Conservation (phyloP, 2,888 invertebrate species). For the Drosophila ezoana region DNA sequence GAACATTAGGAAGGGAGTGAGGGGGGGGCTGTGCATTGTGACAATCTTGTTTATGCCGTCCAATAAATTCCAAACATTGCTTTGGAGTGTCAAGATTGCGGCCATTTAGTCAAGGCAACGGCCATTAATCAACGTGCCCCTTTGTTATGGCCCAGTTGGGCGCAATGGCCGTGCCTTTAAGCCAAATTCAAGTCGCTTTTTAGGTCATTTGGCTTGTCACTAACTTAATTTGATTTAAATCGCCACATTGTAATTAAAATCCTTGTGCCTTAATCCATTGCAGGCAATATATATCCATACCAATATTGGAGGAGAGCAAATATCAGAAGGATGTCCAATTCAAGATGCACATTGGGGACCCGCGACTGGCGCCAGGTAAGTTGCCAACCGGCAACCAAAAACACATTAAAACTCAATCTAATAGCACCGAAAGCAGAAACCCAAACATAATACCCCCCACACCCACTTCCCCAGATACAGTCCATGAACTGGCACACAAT, state of each 20-base stretch:
- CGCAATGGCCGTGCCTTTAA: neutral
- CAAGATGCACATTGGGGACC: conserved; percentile 95
- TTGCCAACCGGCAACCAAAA: conserved; percentile 34
- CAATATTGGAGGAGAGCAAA: conserved; percentile 98
- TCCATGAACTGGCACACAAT: conserved; percentile 6
- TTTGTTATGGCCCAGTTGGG: conserved; percentile 25
- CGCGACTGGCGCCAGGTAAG: conserved; percentile 94
- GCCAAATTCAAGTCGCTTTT: conserved; percentile 6
- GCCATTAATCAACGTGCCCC: conserved; percentile 60
- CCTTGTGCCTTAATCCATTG: conserved; percentile 83
- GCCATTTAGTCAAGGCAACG: conserved; percentile 52
- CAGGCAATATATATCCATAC: conserved; percentile 94
- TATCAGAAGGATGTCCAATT: conserved; percentile 98
- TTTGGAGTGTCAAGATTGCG: conserved; percentile 72
- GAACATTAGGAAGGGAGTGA: neutral
- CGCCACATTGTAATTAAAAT: conserved; percentile 22
- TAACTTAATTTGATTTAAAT: conserved; percentile 27
- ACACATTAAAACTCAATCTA: conserved; percentile 42
- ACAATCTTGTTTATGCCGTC: conserved; percentile 51
- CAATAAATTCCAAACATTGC: conserved; percentile 65
- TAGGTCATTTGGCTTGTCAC: conserved; percentile 10
- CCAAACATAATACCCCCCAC: conserved; percentile 5
- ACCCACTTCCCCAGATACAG: neutral
- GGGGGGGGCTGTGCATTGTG: conserved; percentile 7
- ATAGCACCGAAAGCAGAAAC: conserved; percentile 40